phyloP scores from a whole-genome alignment of 2,888 invertebrate genomes.

The Metopia argyrocephala region DNA sequence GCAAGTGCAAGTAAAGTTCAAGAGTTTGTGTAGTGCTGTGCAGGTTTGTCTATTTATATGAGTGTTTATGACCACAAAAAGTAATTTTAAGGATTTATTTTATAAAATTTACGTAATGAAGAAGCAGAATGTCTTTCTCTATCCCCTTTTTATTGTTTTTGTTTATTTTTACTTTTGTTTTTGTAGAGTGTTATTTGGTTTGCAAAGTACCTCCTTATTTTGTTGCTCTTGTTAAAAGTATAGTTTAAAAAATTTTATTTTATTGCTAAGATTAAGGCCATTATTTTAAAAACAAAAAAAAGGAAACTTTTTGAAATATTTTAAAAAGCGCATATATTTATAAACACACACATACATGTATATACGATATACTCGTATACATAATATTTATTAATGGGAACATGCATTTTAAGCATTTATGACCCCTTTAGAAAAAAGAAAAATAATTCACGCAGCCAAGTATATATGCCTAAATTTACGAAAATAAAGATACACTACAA shows the following conservation, averaged over 20 bases:
- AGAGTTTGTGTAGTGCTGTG: too few relatives aligned
- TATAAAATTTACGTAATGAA: constrained; percentile 62
- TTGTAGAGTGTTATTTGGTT: background rate
- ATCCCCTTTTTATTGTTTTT: background rate
- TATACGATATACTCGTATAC: background rate
- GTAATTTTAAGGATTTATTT: constrained; percentile 65
- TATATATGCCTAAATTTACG: background rate
- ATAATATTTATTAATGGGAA: background rate
- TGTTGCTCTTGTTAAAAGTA: constrained; percentile 25
- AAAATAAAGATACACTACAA: background rate
- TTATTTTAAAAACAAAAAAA: constrained; percentile 56
- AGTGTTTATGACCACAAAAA: constrained; percentile 61
- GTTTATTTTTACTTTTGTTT: constrained; percentile 7
- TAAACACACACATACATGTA: background rate
- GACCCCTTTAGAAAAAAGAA: background rate
- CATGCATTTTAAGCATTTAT: background rate
- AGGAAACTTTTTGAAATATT: constrained; percentile 52
- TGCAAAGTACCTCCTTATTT: constrained; percentile 44
- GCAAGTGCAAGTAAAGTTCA: background rate
- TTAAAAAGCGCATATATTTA: constrained; percentile 28
- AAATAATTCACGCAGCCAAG: too few relatives aligned
- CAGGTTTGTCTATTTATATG: too few relatives aligned
- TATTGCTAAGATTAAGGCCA: constrained; percentile 64
- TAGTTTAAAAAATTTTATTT: constrained; percentile 54
- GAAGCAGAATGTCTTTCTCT: constrained; percentile 41